These are phyloP conservation scores for Tor tambroides DNA, from an alignment of 2,113 vertebrate species.

Conservation along the genomic window DNA sequence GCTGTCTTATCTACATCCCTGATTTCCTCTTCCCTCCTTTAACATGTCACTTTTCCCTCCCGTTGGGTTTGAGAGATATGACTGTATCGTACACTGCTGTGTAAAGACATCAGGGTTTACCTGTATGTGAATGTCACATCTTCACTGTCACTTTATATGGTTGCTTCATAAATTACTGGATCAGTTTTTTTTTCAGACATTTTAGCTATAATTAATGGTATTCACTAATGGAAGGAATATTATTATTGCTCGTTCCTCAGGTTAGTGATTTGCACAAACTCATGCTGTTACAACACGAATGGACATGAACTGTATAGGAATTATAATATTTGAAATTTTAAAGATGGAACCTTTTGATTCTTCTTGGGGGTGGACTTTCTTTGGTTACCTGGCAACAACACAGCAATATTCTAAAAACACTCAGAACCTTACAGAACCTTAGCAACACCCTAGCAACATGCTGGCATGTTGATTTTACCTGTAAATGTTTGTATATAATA, in stretches of 20 bases:
- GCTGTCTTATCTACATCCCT: conserved; percentile 2
- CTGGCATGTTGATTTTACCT: not conserved
- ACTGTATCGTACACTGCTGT: not conserved
- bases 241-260: not conserved
- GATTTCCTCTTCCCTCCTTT: conserved; percentile 10
- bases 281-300: not conserved
- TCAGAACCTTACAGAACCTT: too few species aligned
- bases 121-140: not conserved
- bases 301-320: not conserved
- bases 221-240: not conserved
- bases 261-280: not conserved
- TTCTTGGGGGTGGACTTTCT: too few species aligned
- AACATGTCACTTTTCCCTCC: conserved; percentile 1
- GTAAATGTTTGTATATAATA: not conserved
- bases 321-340: not conserved
- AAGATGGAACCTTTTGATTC: too few species aligned
- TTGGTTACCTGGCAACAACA: too few species aligned
- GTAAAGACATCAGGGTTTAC: not conserved
- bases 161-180: not conserved
- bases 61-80: not conserved
- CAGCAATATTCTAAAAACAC: too few species aligned
- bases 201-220: not conserved
- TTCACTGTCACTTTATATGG: not conserved
- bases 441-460: too few species aligned
- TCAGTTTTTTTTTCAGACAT: not conserved